Evolutionary conservation across 2,113 vertebrate species (phyloP).

Genomic region (Nyctereutes procyonoides): DNA sequence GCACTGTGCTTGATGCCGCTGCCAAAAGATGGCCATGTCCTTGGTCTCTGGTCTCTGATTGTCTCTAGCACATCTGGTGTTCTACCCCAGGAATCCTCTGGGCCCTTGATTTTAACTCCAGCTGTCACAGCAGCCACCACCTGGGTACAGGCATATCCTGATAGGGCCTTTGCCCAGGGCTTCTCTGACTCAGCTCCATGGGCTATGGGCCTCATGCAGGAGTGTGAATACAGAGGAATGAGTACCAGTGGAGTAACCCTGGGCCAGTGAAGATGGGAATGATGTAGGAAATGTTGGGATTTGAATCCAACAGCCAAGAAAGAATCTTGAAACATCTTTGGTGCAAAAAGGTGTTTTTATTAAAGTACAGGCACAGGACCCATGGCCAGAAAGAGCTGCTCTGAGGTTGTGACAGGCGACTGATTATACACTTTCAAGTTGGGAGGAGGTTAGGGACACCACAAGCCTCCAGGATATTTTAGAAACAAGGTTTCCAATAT

Average conservation of each 20-base stretch:
- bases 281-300: not conserved
- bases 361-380: not conserved
- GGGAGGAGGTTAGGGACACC: not conserved
- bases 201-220: accelerated
- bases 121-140: not conserved
- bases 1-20: not conserved
- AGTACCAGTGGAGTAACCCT: not conserved
- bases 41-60: not conserved
- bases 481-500: not conserved
- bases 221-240: accelerated
- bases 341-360: not conserved
- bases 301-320: not conserved
- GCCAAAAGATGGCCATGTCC: not conserved
- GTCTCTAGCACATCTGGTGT: conserved; percentile 79
- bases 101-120: conserved; percentile 61
- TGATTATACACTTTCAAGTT: not conserved
- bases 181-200: not conserved
- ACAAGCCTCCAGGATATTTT: not conserved
- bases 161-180: conserved; percentile 52
- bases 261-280: not conserved
- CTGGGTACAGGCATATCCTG: conserved; percentile 62
- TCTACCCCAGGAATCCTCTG: conserved; percentile 67
- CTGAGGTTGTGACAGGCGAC: not conserved
- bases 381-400: not conserved
- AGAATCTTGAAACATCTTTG: not conserved